Conservation (phyloP, 2,888 invertebrate species). For the Nephrotoma guestfalica region DNA sequence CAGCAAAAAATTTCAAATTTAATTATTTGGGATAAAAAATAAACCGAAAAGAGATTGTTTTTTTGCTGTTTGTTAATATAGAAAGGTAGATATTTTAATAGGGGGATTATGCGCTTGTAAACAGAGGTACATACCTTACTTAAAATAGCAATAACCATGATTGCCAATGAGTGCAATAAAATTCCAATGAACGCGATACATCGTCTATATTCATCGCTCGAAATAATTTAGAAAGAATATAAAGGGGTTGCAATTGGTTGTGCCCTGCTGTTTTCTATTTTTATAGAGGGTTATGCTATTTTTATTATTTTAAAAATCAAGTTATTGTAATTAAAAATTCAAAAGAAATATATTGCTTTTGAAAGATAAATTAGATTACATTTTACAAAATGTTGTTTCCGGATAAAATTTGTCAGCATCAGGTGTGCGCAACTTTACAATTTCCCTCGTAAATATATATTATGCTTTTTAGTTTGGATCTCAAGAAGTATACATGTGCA, state of each 20-base stretch:
- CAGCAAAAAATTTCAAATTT: neutral
- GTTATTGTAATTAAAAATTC: neutral
- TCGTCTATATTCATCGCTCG: neutral
- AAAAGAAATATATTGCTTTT: neutral
- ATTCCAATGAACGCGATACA: neutral
- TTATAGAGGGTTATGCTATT: neutral
- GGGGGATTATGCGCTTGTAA: neutral
- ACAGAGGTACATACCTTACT: neutral
- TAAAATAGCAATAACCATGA: neutral
- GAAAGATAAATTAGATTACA: neutral
- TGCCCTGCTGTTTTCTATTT: neutral
- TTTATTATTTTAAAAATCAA: neutral
- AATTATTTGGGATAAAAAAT: neutral
- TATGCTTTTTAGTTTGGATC: neutral
- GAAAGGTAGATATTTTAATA: neutral
- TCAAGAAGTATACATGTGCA: neutral
- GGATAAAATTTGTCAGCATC: neutral
- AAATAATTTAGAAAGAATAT: neutral
- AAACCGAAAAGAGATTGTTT: neutral
- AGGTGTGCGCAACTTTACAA: neutral
- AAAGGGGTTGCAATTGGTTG: neutral
- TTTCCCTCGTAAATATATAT: neutral
- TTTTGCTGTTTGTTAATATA: neutral
- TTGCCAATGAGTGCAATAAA: neutral
- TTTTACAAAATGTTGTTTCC: neutral